phyloP scores from a whole-genome alignment of 2,888 invertebrate species.

The Ischnura elegans region DNA sequence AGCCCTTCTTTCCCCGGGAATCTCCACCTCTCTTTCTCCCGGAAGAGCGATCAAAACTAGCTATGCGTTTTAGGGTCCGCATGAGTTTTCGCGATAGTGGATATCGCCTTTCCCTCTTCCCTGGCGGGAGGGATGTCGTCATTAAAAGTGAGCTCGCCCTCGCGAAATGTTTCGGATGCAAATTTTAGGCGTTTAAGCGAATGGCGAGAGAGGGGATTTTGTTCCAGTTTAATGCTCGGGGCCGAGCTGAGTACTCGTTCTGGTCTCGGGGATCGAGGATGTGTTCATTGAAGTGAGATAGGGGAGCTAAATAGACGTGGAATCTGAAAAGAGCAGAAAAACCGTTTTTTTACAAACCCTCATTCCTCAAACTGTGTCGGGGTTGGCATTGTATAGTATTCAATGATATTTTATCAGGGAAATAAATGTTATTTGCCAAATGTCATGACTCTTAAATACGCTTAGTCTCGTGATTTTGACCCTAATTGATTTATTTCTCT shows the following conservation, averaged over 20 bases:
- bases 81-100: background rate
- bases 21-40: too few species aligned
- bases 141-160: background rate
- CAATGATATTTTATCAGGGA: too few species aligned
- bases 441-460: too few species aligned
- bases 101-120: background rate
- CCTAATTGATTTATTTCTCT: too few species aligned
- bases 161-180: background rate
- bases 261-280: too few species aligned
- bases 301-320: too few species aligned
- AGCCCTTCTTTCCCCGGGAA: background rate
- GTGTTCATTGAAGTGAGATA: background rate
- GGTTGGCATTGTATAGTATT: too few species aligned
- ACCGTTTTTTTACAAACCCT: too few species aligned
- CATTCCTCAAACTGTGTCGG: too few species aligned
- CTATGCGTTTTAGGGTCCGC: background rate
- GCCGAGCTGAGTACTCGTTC: background rate
- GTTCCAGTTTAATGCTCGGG: background rate
- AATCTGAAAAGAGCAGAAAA: too few species aligned
- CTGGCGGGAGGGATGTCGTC: background rate
- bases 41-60: background rate
- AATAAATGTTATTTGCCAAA: too few species aligned
- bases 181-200: slow-evolving; percentile 10
- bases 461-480: too few species aligned
- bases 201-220: background rate